A percentile compares a stretch with the other conserved stretches of the same genome.
These are phyloP conservation scores for Drosophila novamexicana DNA, from an alignment of 1,140 invertebrate species.

Conservation along the genomic window DNA sequence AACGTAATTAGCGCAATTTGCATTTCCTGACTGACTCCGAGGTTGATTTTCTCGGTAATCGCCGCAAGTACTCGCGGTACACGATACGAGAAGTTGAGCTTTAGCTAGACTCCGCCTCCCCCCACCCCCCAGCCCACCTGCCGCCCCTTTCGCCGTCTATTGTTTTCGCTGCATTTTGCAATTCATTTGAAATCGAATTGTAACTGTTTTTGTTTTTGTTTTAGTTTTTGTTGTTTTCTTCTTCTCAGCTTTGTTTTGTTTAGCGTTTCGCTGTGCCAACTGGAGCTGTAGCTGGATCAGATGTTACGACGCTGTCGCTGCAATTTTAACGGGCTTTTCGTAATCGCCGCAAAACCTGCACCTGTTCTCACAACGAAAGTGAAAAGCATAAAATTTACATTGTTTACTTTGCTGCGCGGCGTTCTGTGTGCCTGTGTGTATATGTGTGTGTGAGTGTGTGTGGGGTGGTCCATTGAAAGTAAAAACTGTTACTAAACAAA, in stretches of 20 bases:
- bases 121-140: not conserved
- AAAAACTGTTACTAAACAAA: conserved; percentile 58
- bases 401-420: conserved; percentile 44
- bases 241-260: conserved; percentile 10
- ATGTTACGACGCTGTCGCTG: conserved; percentile 37
- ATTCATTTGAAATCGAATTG: conserved; percentile 76
- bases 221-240: conserved; percentile 14
- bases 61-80: conserved; percentile 17
- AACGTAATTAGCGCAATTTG: conserved; percentile 77
- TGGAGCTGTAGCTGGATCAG: conserved; percentile 28
- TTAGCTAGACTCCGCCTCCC: not conserved
- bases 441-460: too few species aligned
- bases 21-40: conserved; percentile 72
- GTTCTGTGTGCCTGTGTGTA: not conserved
- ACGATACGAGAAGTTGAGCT: conserved; percentile 8
- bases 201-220: conserved; percentile 54
- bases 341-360: conserved; percentile 65
- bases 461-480: conserved; percentile 57
- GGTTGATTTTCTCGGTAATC: conserved; percentile 59
- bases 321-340: conserved; percentile 73
- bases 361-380: conserved; percentile 77
- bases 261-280: conserved; percentile 14
- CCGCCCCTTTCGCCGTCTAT: conserved; percentile 1
- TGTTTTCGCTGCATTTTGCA: conserved; percentile 62
- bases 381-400: conserved; percentile 74